These are phyloP conservation scores for Sisor rabdophorus DNA, from an alignment of 2,113 vertebrate species.

Conservation along the genomic window DNA sequence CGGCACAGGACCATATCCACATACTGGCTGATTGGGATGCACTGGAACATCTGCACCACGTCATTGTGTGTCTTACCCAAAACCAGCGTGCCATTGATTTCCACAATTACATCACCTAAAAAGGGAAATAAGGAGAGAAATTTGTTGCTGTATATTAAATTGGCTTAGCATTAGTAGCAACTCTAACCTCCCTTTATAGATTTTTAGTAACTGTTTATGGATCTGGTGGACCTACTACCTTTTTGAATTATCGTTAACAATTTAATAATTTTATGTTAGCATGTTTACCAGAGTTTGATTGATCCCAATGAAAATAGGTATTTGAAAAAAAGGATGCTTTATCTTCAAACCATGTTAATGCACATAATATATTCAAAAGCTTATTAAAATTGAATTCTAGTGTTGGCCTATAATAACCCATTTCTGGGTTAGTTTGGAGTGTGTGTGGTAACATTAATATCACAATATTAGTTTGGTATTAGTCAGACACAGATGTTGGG, in stretches of 20 bases:
- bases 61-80: constrained; percentile 96
- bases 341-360: not conserved
- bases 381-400: not conserved
- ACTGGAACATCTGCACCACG: constrained; percentile 97
- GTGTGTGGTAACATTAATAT: not conserved
- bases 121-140: not conserved
- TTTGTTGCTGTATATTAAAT: not conserved
- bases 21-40: constrained; percentile 89
- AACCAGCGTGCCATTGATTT: constrained; percentile 89
- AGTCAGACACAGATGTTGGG: not conserved
- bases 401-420: not conserved
- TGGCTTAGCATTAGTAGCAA: not conserved
- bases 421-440: not conserved
- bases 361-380: not conserved
- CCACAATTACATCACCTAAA: constrained; percentile 93
- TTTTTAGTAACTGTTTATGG: no score
- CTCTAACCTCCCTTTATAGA: not conserved
- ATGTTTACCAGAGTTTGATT: no score
- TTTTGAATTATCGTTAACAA: no score
- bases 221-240: no score
- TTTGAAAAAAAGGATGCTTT: no score
- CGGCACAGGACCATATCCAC: constrained; percentile 93
- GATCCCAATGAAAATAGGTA: no score
- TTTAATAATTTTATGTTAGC: no score
- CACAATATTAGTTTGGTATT: not conserved